Evolutionary conservation across 2,113 vertebrate genomes (phyloP).

Genomic region (Thamnophis sirtalis): DNA sequence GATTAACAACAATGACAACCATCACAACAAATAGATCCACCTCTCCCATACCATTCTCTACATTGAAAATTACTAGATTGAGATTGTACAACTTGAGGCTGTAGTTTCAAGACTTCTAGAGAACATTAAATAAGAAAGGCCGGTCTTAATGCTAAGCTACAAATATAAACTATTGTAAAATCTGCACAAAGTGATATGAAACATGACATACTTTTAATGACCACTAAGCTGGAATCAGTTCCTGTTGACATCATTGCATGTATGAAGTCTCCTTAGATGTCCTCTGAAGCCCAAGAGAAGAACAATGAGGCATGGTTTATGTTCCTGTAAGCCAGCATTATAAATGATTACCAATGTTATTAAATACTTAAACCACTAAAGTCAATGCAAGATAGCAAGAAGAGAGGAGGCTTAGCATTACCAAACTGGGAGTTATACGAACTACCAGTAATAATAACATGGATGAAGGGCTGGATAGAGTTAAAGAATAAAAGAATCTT

Average conservation of each 20-base stretch:
- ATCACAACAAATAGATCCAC: background rate
- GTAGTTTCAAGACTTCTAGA: background rate
- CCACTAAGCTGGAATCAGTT: background rate
- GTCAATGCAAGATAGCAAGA: too few relatives aligned
- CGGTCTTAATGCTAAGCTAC: background rate
- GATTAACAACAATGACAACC: background rate
- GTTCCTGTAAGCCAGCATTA: background rate
- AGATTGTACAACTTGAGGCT: background rate
- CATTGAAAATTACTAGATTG: background rate
- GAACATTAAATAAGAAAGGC: background rate
- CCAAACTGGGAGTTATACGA: too few relatives aligned
- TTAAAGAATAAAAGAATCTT: too few relatives aligned
- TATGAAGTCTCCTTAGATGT: background rate
- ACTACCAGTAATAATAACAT: too few relatives aligned
- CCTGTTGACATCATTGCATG: background rate
- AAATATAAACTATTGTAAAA: background rate
- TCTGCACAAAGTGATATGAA: background rate
- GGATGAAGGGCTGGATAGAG: too few relatives aligned
- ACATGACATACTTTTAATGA: too few relatives aligned
- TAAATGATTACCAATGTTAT: slow-evolving; percentile 46
- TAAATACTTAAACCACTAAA: background rate
- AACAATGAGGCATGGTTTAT: slow-evolving; percentile 6
- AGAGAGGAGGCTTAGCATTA: too few relatives aligned
- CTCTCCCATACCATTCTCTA: background rate
- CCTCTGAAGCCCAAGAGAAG: slow-evolving; percentile 32